Evolutionary conservation across 1,140 invertebrate species (phyloP).

Genomic region (Pseudachorutes palmiensis): DNA sequence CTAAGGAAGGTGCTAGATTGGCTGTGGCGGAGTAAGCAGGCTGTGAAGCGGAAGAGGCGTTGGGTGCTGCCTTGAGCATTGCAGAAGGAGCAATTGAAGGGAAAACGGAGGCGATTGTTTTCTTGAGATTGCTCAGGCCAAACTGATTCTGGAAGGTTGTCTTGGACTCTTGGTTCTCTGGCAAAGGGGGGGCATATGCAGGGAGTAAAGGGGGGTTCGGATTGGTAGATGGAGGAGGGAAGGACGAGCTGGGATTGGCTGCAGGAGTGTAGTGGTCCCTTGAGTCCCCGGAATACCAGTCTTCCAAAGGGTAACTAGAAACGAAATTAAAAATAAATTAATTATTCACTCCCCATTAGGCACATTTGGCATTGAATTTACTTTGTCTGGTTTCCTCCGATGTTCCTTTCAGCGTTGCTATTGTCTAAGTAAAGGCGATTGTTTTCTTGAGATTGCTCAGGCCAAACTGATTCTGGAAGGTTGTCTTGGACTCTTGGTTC

Average conservation of each 20-base stretch:
- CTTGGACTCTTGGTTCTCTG: conserved; percentile 14
- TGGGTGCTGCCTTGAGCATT: neutral
- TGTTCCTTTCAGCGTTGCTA: neutral
- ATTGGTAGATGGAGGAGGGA: too few relatives aligned
- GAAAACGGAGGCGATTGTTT: conserved; percentile 6
- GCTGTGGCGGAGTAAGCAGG: too few relatives aligned
- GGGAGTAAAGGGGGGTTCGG: too few relatives aligned
- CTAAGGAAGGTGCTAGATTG: neutral
- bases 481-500: conserved; percentile 13
- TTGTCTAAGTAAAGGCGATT: neutral
- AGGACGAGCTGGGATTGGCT: conserved; percentile 16
- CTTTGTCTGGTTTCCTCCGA: too few relatives aligned
- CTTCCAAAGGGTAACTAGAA: conserved; percentile 20
- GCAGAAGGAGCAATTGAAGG: neutral
- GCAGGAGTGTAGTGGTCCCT: conserved; percentile 33
- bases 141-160: conserved; percentile 16
- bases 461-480: conserved; percentile 18
- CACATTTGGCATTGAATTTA: too few relatives aligned
- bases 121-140: conserved; percentile 15
- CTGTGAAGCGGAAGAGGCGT: too few relatives aligned
- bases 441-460: conserved; percentile 12
- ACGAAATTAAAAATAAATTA: too few relatives aligned
- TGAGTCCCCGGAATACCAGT: conserved; percentile 24
- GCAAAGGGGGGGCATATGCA: conserved; percentile 22
- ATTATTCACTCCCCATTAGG: too few relatives aligned